Conservation (phyloP, 2,888 invertebrate genomes). For the Diadegma fenestrale region DNA sequence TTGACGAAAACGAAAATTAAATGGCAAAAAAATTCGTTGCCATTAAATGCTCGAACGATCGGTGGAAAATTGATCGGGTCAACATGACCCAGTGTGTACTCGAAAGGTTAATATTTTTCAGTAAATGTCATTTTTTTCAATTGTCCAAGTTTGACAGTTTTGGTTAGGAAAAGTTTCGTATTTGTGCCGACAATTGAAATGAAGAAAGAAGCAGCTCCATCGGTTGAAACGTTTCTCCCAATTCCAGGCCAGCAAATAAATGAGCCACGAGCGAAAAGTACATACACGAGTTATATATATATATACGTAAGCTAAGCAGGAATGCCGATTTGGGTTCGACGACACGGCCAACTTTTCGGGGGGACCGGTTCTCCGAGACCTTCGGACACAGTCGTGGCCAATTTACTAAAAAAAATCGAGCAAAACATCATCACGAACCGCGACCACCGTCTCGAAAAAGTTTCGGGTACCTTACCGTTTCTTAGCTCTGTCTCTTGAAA, state of each 20-base stretch:
- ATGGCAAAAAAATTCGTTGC: no score
- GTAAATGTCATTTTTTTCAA: neutral
- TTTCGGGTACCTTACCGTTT: slow-evolving; percentile 53
- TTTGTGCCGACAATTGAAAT: neutral
- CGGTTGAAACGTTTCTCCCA: slow-evolving; percentile 9
- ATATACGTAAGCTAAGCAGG: slow-evolving; percentile 75
- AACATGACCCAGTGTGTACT: no score
- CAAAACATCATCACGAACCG: slow-evolving; percentile 52
- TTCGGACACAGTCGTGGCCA: slow-evolving; percentile 74
- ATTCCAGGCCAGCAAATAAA: slow-evolving; percentile 13
- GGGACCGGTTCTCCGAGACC: slow-evolving; percentile 83
- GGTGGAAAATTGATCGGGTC: no score
- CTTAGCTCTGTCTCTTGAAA: neutral
- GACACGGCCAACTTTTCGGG: slow-evolving; percentile 79
- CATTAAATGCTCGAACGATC: no score
- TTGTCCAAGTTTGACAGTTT: neutral
- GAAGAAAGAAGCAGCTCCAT: neutral
- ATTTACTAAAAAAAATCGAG: slow-evolving; percentile 61
- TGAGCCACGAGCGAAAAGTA: slow-evolving; percentile 7
- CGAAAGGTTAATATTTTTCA: neutral
- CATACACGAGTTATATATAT: neutral
- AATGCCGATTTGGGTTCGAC: slow-evolving; percentile 83
- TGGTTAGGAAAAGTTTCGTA: neutral
- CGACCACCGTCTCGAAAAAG: slow-evolving; percentile 17
- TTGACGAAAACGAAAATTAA: no score